These are phyloP conservation scores for Drosophila suzukii DNA, from an alignment of 1,140 invertebrate species.

Conservation along the genomic window DNA sequence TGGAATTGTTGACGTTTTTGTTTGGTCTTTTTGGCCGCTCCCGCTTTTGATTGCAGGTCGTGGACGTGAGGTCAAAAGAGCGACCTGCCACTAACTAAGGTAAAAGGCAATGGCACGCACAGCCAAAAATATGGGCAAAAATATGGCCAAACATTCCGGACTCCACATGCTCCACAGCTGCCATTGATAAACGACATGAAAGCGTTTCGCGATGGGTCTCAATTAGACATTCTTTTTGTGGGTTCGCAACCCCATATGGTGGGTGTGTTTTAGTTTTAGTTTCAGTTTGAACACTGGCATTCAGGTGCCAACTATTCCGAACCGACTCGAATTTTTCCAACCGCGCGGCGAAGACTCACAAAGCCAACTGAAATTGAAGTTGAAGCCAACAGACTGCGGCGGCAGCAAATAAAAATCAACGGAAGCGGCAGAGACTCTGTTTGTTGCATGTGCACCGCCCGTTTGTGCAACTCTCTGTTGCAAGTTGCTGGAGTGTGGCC, in stretches of 20 bases:
- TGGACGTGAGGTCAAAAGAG: constrained; percentile 35
- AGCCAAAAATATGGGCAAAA: constrained; percentile 4
- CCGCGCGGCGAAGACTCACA: constrained; percentile 58
- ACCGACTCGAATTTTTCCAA: constrained; percentile 32
- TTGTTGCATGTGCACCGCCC: constrained; percentile 6
- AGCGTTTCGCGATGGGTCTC: constrained; percentile 14
- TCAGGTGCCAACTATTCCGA: constrained; percentile 5
- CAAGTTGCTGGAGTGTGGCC: constrained; percentile 67
- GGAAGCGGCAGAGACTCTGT: constrained; percentile 19
- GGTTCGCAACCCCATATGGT: background rate
- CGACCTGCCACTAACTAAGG: constrained; percentile 11
- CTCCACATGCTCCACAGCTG: background rate
- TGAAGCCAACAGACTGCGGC: constrained; percentile 18
- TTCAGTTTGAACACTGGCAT: too few relatives aligned
- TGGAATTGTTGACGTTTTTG: constrained; percentile 19
- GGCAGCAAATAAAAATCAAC: constrained; percentile 28
- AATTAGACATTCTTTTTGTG: constrained; percentile 8
- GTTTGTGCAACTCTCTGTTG: constrained; percentile 64
- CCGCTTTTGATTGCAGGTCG: constrained; percentile 1
- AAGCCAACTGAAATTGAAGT: constrained; percentile 62
- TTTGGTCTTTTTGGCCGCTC: constrained; percentile 3
- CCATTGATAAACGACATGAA: constrained; percentile 49
- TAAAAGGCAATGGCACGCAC: constrained; percentile 30
- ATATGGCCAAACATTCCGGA: constrained; percentile 3
- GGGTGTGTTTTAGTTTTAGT: constrained; percentile 35